Conservation (phyloP, 2,113 vertebrate genomes). For the Myrmecobius fasciatus region DNA sequence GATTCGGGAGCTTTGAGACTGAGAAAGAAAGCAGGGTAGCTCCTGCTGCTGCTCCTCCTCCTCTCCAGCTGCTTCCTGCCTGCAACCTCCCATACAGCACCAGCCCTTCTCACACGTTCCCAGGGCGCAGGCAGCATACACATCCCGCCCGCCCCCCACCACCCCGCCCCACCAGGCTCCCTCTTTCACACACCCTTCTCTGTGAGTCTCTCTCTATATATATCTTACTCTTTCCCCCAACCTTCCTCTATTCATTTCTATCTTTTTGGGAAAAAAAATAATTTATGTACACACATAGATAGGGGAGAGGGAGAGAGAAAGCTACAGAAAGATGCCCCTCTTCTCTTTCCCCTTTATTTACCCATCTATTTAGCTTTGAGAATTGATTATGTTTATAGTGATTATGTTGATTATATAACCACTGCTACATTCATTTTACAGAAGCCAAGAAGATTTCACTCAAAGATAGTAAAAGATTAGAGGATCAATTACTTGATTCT, state of each 20-base stretch:
- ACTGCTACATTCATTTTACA: background rate
- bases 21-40: conserved; percentile 84
- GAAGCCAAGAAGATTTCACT: background rate
- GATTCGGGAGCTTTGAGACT: conserved; percentile 78
- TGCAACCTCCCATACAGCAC: conserved; percentile 78
- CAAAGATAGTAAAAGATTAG: background rate
- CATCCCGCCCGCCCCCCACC: conserved; percentile 75
- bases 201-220: conserved; percentile 72
- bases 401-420: no score
- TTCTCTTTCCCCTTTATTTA: background rate
- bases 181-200: conserved; percentile 74
- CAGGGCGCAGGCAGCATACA: conserved; percentile 72
- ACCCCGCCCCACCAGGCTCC: conserved; percentile 61
- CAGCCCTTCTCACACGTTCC: conserved; percentile 77
- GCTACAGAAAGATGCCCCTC: background rate
- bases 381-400: background rate
- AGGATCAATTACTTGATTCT: background rate
- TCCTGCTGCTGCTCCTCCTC: conserved; percentile 82
- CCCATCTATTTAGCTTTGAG: background rate
- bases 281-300: background rate
- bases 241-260: conserved; percentile 25
- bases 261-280: background rate
- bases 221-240: conserved; percentile 70
- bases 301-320: background rate
- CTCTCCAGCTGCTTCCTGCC: conserved; percentile 87